phyloP scores from a whole-genome alignment of 1,140 invertebrate species.

The Oncopodura yosiiana region DNA sequence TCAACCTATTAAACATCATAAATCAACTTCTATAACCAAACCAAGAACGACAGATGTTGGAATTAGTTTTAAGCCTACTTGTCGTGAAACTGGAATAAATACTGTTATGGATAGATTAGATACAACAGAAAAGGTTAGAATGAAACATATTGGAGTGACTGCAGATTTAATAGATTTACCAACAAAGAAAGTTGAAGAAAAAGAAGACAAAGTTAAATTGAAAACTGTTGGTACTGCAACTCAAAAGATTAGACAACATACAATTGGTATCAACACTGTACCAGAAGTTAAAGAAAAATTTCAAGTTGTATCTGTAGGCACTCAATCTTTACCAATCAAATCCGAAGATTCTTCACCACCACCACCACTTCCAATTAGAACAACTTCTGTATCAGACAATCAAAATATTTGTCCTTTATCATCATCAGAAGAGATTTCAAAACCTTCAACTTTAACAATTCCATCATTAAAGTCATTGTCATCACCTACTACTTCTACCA shows the following conservation, averaged over 20 bases:
- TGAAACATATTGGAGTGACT: conserved; percentile 35
- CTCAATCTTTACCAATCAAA: background rate
- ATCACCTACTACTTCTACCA: too few relatives aligned
- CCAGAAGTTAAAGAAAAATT: background rate
- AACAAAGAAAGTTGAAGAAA: conserved; percentile 39
- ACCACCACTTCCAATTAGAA: background rate
- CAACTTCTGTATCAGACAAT: background rate
- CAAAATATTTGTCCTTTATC: too few relatives aligned
- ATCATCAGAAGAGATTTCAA: too few relatives aligned
- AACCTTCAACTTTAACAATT: too few relatives aligned
- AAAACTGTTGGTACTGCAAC: conserved; percentile 44
- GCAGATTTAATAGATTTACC: conserved; percentile 30
- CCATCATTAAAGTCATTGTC: too few relatives aligned
- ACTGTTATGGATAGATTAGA: too few relatives aligned
- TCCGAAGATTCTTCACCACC: background rate
- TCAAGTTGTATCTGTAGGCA: background rate
- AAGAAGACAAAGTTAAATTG: conserved; percentile 35
- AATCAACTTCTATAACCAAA: conserved; percentile 36
- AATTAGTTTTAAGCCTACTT: conserved; percentile 36
- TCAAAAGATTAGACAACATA: conserved; percentile 40
- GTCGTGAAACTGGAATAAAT: too few relatives aligned
- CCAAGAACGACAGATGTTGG: conserved; percentile 42
- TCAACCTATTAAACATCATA: background rate
- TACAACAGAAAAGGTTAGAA: background rate
- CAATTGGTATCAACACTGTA: conserved; percentile 8